Conservation (phyloP, 2,113 vertebrate genomes). For the Myotis lucifugus region DNA sequence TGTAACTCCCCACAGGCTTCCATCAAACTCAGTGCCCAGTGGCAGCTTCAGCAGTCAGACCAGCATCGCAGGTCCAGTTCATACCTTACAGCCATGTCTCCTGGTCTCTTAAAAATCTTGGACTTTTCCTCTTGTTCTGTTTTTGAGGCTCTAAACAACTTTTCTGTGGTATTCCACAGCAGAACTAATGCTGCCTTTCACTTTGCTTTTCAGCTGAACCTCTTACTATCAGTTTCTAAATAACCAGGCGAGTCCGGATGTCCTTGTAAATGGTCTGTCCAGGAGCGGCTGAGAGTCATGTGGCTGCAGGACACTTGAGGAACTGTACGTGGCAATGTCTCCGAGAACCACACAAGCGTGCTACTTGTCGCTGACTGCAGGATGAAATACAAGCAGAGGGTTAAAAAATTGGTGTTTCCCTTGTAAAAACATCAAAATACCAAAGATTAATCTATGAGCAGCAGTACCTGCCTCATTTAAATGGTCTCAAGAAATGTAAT, state of each 20-base stretch:
- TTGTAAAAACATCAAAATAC: conserved; percentile 55
- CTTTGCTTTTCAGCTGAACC: conserved; percentile 91
- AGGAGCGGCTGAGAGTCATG: conserved; percentile 1
- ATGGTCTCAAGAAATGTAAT: background rate
- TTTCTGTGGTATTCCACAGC: background rate
- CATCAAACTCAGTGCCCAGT: accelerated
- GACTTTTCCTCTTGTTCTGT: background rate
- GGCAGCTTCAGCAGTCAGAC: background rate
- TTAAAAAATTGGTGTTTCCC: conserved; percentile 52
- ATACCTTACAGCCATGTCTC: background rate
- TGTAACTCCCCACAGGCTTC: too few species aligned
- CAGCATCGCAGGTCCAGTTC: too few species aligned
- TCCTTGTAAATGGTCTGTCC: background rate
- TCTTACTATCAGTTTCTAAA: conserved; percentile 92
- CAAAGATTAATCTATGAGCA: conserved; percentile 63
- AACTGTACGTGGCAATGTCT: background rate
- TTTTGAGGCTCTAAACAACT: background rate
- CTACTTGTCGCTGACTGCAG: conserved; percentile 24
- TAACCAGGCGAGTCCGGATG: conserved; percentile 75
- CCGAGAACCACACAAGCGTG: background rate
- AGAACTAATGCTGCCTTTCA: conserved; percentile 34
- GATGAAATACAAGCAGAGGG: background rate
- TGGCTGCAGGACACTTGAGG: background rate
- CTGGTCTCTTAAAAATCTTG: background rate
- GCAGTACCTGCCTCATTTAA: conserved; percentile 3